Base-by-base conservation (phyloP, 2,797 vertebrate species). In the Squalus acanthias region DNA sequence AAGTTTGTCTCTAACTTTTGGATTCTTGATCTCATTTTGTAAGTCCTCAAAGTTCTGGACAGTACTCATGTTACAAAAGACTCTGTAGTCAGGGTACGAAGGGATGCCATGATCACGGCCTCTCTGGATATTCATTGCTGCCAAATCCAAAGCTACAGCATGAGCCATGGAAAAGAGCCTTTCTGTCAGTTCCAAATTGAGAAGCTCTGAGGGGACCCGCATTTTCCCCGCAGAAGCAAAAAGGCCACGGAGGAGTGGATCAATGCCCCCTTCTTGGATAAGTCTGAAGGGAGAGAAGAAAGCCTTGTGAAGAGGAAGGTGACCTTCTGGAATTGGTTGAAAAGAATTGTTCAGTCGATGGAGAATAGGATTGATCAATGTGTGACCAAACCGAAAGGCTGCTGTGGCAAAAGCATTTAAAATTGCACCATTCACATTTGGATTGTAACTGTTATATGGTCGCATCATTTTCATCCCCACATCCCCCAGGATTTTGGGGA, bases 361-460 rank as follows among this genome's bases (percentile, higher is more conserved):
- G 74, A 96, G 76, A 85, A 96, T 74, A 39, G 96, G 96, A 63
- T 96, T 96, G 9, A 96, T 96, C 72, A 96, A n/a, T 20, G 96
- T 96, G 26, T 96, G 96, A 50, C 96, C 96, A 70, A 96, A 96
- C 50, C 96, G 96, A 82, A 96, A 96, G 53, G 96, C 94, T 50
- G 96, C 96, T 88, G 96, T 96, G 79, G 96, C 96, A 87, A 96
- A 96, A 72, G 79, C 57, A 57, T 96, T 96, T 53, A 85, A 96
- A 39, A 96, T 96, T 9, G 29, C 96, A 0, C 72, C 67, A 63
- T 96, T 96, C 39, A 85, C 79, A 74, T 96, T 96, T 29, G 96
- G 96, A 95, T 96, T 65, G 79, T 96, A 96, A 60, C 79, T 22
- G 33, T 70, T 50, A 67, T 96, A 96, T 46, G 57, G 53, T 65